Base-by-base conservation (phyloP, 2,113 vertebrate genomes). In the Gymnobelideus leadbeateri region DNA sequence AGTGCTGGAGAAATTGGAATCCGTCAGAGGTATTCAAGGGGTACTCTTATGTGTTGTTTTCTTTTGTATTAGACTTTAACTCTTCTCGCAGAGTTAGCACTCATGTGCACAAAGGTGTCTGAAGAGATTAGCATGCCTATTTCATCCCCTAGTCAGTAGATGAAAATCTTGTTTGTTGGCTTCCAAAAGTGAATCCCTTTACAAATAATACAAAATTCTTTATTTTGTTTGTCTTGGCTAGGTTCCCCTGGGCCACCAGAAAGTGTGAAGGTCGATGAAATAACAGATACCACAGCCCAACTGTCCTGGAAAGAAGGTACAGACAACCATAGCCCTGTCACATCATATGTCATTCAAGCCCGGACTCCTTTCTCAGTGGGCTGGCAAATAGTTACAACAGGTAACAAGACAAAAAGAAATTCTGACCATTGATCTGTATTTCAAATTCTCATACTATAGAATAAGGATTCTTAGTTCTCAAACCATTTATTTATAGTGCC, bases 321-420 rank as follows among this genome's bases (percentile, higher is more conserved):
- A 21, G 99, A 99, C 96, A 99, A 99, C 51, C 99, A 99, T 96
- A 99, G 99, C 98, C 99, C 99, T 0, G 99, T 99, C 92, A 99
- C 99, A 0, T 97, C 99, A 8, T 99, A 99, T 94, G 98, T 98
- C 95, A 92, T 99, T 93, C 99, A 99, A 97, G 99, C 98, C 8
- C 98, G 99, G 90, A 99, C 99, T 0, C 99, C 99, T 10, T 99
- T 99, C 92, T 99, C 99, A 0, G 99, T 99, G 94, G 99, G 99
- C 92, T 99, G 99, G 99, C 99, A 99, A 98, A 97, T 98, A 31
- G 98, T 99, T 28, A 99, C 99, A 96, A 99, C 99, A 98, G 99
- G 99, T 99, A 98, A 95, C 23, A 28, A 43, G 21, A n/a, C 3
- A 47, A 12, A 3, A 49, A 8, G 51, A 50, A 37, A 0, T 1